phyloP scores from a whole-genome alignment of 1,140 invertebrate species.

The Pentalonia nigronervosa region DNA sequence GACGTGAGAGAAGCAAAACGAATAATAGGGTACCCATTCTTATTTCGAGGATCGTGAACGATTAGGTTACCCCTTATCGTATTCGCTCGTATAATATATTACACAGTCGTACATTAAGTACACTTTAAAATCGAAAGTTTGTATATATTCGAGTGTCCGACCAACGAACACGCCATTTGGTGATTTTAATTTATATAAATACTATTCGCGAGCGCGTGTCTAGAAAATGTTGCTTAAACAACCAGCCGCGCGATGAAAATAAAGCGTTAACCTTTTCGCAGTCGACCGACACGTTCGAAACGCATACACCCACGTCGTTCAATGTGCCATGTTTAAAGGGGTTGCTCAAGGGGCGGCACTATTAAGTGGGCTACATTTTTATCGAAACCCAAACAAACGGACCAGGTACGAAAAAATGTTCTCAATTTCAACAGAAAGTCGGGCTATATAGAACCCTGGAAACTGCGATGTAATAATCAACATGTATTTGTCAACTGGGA shows the following conservation, averaged over 20 bases:
- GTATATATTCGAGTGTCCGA: background rate
- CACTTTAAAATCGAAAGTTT: constrained; percentile 6
- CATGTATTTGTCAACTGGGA: background rate
- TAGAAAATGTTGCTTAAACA: background rate
- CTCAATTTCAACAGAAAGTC: background rate
- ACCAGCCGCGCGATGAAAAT: background rate
- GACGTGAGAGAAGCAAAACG: background rate
- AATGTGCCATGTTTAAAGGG: background rate
- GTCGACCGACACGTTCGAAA: background rate
- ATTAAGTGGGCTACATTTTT: background rate
- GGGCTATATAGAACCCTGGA: background rate
- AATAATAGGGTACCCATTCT: background rate
- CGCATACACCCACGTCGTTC: background rate
- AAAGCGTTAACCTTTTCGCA: background rate
- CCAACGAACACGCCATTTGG: constrained; percentile 15
- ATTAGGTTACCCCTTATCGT: background rate
- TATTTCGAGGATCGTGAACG: background rate
- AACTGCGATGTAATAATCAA: background rate
- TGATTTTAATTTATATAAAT: constrained; percentile 31
- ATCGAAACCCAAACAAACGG: background rate
- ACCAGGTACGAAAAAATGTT: background rate
- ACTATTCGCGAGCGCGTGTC: background rate
- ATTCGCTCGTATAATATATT: background rate
- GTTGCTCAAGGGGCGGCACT: background rate
- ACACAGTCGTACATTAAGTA: constrained; percentile 8